phyloP scores from a whole-genome alignment of 2,888 invertebrate genomes.

The Caradrina kadenii region DNA sequence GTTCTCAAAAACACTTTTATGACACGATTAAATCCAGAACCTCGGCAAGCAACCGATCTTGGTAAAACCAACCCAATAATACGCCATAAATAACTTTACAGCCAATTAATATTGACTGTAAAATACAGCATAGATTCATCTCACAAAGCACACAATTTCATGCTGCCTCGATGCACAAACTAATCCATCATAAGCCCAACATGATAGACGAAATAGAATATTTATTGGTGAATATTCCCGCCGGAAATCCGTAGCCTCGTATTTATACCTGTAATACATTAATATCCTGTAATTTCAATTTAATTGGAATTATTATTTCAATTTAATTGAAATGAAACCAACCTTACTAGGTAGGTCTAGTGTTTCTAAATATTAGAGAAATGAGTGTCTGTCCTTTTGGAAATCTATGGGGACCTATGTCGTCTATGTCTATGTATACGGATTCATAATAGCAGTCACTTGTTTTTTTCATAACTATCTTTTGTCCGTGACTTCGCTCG shows the following conservation, averaged over 20 bases:
- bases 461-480: too few relatives aligned
- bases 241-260: conserved; percentile 2
- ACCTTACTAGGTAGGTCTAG: too few relatives aligned
- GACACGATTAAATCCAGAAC: neutral
- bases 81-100: conserved; percentile 36
- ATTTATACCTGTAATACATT: conserved; percentile 1
- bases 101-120: conserved; percentile 37
- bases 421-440: too few relatives aligned
- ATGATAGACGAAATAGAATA: conserved; percentile 35
- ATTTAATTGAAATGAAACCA: too few relatives aligned
- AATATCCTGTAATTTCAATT: neutral
- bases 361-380: too few relatives aligned
- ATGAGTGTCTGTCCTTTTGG: too few relatives aligned
- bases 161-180: conserved; percentile 39
- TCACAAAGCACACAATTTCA: conserved; percentile 35
- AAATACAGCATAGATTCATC: conserved; percentile 43
- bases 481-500: too few relatives aligned
- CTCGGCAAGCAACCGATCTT: neutral
- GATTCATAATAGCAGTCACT: too few relatives aligned
- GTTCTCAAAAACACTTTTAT: neutral
- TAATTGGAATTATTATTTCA: too few relatives aligned
- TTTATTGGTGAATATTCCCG: conserved; percentile 42
- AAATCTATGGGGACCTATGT: too few relatives aligned
- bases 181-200: conserved; percentile 47
- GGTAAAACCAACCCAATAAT: neutral